Evolutionary conservation across 2,888 invertebrate genomes (phyloP), one percentile per base, ranked within the genome.

Genomic region (Balanococcus diminutus): DNA sequence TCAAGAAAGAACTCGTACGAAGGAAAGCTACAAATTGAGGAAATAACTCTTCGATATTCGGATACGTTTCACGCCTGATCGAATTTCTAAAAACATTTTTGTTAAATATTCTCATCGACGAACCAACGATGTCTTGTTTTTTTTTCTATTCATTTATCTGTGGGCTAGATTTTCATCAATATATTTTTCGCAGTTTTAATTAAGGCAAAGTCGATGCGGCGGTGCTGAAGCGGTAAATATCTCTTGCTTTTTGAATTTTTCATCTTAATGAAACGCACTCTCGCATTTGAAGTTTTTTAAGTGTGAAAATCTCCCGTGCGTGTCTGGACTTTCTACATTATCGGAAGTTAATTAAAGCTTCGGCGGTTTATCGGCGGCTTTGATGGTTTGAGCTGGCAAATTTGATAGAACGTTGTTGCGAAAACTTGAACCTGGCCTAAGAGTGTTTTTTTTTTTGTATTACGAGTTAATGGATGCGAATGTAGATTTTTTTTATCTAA

Each of bases 291-390:
- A 67, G 67, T 67, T 67, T 67, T 67, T 67, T 67, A 67, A 67
- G 67, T 67, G 67, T 67, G 28, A 67, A 67, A 67, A 67, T 67
- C 67, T 67, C 67, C 67, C 3, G 28, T 67, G 25, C 67, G 67
- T 67, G 67, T 67, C 16, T 31, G 67, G 28, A 67, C 67, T 67
- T 31, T 31, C 28, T n/a, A 5, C 28, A 28, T 25, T 67, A 67
- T 67, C 28, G 67, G 31, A 67, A 67, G 67, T 67, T 67, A 67
- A 67, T 67, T 67, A 67, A 67, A 67, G 67, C 67, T 67, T 67
- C 14, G 28, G 67, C 28, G 67, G 67, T 67, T 25, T 67, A 28
- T 67, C 67, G 67, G 16, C 14, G 28, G 67, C 67, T 28, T 67
- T 67, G 67, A 67, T 31, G 67, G 31, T 25, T 67, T 28, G 16